Evolutionary conservation across 1,140 invertebrate species (phyloP).

Genomic region (Anoplophora glabripennis): DNA sequence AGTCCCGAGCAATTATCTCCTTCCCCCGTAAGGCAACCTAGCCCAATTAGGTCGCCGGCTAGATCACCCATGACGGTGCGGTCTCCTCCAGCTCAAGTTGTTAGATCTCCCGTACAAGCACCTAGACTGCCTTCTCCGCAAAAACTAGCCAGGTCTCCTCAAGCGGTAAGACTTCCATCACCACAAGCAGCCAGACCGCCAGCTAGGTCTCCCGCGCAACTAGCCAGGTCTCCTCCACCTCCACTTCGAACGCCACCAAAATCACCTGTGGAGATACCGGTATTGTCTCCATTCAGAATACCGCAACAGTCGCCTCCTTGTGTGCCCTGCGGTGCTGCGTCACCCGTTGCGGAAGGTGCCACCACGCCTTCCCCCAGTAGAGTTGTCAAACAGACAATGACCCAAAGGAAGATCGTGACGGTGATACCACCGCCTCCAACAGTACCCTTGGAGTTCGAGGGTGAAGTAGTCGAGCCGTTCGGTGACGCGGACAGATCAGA

Average conservation of each 20-base stretch:
- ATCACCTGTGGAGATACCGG: not conserved
- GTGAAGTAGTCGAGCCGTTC: not conserved
- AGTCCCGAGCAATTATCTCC: too few species aligned
- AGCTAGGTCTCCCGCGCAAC: too few species aligned
- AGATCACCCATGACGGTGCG: not conserved
- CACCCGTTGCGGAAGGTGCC: not conserved
- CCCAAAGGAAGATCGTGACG: not conserved
- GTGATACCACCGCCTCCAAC: not conserved
- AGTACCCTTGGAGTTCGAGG: not conserved
- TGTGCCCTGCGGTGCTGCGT: not conserved
- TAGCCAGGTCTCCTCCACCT: not conserved
- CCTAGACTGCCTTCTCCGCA: too few species aligned
- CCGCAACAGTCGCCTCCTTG: not conserved
- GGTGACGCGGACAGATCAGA: not conserved
- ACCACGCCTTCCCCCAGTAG: not conserved
- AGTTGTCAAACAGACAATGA: not conserved
- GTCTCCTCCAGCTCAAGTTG: not conserved
- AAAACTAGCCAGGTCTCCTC: too few species aligned
- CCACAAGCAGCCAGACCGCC: too few species aligned
- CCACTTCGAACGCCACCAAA: not conserved
- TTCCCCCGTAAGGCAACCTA: not conserved
- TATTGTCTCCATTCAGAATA: not conserved
- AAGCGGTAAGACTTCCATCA: too few species aligned
- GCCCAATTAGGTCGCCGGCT: too few species aligned
- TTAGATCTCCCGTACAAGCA: too few species aligned